Percentiles rank a stretch among this genome's conserved stretches.
Conservation (phyloP, 1,140 invertebrate genomes). For the Aphis craccivora region DNA sequence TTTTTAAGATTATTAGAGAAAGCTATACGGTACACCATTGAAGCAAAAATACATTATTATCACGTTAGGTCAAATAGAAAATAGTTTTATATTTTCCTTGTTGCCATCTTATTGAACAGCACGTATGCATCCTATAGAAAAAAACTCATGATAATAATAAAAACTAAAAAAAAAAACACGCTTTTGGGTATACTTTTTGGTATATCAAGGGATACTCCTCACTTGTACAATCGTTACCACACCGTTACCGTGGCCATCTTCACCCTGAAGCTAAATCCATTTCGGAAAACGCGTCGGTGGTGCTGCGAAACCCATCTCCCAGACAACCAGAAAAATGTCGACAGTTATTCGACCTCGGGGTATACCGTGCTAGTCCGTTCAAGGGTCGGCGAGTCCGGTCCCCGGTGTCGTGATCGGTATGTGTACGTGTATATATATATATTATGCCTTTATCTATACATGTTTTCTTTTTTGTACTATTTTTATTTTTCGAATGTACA, state of each 20-base stretch:
- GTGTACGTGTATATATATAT: not conserved
- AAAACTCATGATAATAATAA: not conserved
- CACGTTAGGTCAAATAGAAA: not conserved
- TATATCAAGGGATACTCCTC: not conserved
- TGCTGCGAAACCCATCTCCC: not conserved
- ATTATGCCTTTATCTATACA: not conserved
- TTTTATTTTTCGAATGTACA: not conserved
- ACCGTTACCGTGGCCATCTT: not conserved
- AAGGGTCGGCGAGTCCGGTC: not conserved
- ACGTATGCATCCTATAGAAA: not conserved
- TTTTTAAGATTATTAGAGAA: not conserved
- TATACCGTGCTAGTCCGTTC: not conserved
- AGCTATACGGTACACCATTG: not conserved
- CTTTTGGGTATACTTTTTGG: not conserved
- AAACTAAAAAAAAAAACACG: not conserved
- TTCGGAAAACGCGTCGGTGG: not conserved
- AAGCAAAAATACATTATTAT: not conserved
- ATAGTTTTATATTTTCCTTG: not conserved
- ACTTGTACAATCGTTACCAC: not conserved
- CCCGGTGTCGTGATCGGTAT: not conserved
- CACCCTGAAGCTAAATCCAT: not conserved
- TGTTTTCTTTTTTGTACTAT: not conserved
- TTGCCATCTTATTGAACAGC: not conserved
- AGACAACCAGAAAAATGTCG: not conserved
- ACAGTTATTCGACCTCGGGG: constrained; percentile 30